Conservation (phyloP, 2,797 vertebrate genomes). For the Myotis planiceps region DNA sequence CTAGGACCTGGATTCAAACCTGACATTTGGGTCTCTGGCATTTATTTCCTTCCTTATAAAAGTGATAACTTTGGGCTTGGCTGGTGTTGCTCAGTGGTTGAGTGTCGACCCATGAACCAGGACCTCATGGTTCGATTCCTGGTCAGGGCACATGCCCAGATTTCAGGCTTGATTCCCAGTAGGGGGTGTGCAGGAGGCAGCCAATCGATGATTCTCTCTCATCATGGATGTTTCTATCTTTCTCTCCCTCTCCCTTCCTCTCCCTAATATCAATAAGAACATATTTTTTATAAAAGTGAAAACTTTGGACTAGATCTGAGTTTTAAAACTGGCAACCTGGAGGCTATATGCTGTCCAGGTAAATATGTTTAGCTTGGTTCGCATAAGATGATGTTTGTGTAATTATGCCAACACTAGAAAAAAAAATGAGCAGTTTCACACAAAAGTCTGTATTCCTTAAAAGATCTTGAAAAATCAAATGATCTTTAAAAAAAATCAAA, state of each 20-base stretch:
- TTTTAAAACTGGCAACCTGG: background rate
- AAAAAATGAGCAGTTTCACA: background rate
- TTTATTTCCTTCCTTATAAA: background rate
- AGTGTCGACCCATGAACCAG: too few relatives aligned
- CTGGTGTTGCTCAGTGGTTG: too few relatives aligned
- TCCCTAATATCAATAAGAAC: too few relatives aligned
- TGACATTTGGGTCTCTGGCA: background rate
- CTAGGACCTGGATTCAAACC: background rate
- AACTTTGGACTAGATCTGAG: background rate
- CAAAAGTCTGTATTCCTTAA: background rate
- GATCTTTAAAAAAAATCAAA: background rate
- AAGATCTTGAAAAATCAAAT: slow-evolving; percentile 38
- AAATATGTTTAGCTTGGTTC: background rate
- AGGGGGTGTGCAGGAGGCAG: too few relatives aligned
- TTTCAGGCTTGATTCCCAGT: too few relatives aligned
- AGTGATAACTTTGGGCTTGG: background rate
- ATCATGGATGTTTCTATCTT: too few relatives aligned
- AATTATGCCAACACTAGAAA: slow-evolving; percentile 35
- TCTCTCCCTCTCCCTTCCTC: too few relatives aligned
- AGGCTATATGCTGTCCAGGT: background rate
- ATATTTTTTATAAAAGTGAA: background rate
- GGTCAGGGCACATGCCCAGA: too few relatives aligned
- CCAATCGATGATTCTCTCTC: too few relatives aligned
- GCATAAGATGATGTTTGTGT: background rate
- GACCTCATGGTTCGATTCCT: too few relatives aligned